A percentile compares a stretch with the other conserved stretches of the same genome.
Conservation (phyloP, 2,888 invertebrate genomes). For the Pseudococcus viburni region DNA sequence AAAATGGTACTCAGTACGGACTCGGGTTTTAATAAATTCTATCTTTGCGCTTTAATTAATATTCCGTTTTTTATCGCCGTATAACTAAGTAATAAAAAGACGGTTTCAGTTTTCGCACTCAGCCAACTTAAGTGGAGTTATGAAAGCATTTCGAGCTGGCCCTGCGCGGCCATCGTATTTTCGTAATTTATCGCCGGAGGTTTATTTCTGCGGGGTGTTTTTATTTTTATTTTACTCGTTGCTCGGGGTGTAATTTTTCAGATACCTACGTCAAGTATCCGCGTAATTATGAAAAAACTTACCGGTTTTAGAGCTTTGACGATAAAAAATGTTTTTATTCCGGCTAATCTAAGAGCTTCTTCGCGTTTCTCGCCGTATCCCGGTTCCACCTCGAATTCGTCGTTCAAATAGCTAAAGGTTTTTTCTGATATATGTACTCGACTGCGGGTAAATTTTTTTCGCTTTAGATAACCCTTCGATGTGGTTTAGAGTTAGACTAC, state of each 20-base stretch:
- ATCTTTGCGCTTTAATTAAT: slow-evolving; percentile 23
- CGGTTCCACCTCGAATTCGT: slow-evolving; percentile 93
- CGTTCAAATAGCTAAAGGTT: slow-evolving; percentile 87
- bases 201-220: neutral
- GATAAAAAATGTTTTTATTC: slow-evolving; percentile 93
- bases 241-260: neutral
- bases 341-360: slow-evolving; percentile 88
- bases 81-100: neutral
- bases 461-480: neutral
- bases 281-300: slow-evolving; percentile 60
- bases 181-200: neutral
- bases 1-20: neutral
- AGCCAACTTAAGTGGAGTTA: slow-evolving; percentile 16
- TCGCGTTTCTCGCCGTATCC: slow-evolving; percentile 93
- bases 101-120: neutral
- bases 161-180: neutral
- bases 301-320: slow-evolving; percentile 85
- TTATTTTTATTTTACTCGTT: neutral
- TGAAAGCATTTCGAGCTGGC: neutral
- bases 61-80: neutral
- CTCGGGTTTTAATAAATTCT: neutral
- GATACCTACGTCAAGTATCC: neutral
- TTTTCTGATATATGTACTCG: slow-evolving; percentile 94
- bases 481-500: too few relatives aligned
- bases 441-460: slow-evolving; percentile 73